These are phyloP conservation scores for Pseudomyrmex pallidus DNA, from an alignment of 1,140 invertebrate species.

Conservation along the genomic window DNA sequence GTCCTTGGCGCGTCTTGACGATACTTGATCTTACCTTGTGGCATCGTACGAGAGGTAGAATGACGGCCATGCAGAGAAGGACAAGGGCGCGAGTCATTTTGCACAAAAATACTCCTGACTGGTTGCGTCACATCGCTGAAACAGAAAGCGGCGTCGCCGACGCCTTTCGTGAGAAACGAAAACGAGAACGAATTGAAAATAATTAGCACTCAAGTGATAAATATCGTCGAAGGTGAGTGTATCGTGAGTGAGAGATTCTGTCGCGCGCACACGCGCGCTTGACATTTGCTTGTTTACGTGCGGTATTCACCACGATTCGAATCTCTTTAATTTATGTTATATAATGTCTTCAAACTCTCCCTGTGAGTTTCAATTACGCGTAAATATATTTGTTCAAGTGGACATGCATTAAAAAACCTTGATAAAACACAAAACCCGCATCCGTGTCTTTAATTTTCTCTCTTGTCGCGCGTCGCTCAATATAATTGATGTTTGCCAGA, in stretches of 20 bases:
- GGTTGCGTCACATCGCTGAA: constrained; percentile 84
- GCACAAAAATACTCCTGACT: constrained; percentile 83
- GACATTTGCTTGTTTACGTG: background rate
- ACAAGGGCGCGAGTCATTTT: constrained; percentile 85
- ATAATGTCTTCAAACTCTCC: background rate
- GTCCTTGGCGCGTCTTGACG: constrained; percentile 58
- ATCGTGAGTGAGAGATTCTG: background rate
- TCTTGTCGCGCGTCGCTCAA: background rate
- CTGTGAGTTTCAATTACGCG: background rate
- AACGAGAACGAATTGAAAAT: constrained; percentile 11
- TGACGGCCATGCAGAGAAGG: constrained; percentile 82
- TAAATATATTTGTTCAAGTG: too few species aligned
- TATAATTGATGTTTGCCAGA: background rate
- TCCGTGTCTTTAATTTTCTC: background rate
- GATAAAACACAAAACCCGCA: too few species aligned
- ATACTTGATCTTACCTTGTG: constrained; percentile 81
- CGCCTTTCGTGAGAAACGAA: background rate
- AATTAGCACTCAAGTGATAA: background rate
- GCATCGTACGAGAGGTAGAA: constrained; percentile 84
- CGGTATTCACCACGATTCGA: background rate
- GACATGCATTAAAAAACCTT: too few species aligned
- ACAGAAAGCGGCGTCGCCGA: constrained; percentile 70
- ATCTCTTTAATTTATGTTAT: background rate
- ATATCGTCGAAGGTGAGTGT: too few species aligned
- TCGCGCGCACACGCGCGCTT: background rate